Conservation (phyloP, 1,140 invertebrate species). For the Drosophila equinoxialis region DNA sequence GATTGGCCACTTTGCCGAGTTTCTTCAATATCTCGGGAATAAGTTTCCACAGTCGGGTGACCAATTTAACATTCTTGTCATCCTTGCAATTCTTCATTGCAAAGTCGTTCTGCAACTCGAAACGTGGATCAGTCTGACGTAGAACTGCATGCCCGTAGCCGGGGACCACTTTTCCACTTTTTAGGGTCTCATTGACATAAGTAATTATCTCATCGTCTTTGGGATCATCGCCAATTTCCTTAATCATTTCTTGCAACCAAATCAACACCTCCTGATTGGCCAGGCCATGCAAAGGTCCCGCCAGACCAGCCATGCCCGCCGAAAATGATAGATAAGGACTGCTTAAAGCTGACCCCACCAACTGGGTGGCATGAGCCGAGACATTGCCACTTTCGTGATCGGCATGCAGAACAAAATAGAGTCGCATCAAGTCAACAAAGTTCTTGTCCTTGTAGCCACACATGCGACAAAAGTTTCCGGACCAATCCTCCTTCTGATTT, state of each 20-base stretch:
- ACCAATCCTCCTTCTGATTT: constrained; percentile 95
- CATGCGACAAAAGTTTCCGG: constrained; percentile 94
- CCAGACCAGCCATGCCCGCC: constrained; percentile 95
- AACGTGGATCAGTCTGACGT: constrained; percentile 96
- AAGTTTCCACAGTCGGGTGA: constrained; percentile 95
- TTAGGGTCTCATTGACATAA: constrained; percentile 96
- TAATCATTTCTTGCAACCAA: constrained; percentile 90
- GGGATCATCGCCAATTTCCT: constrained; percentile 92
- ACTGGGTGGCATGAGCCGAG: constrained; percentile 94
- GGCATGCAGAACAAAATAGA: constrained; percentile 97
- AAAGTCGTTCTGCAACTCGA: constrained; percentile 95
- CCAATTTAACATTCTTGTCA: constrained; percentile 94
- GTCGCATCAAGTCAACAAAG: constrained; percentile 95
- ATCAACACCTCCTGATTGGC: constrained; percentile 96
- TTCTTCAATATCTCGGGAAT: constrained; percentile 95
- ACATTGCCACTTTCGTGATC: constrained; percentile 98
- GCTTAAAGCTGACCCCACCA: constrained; percentile 96
- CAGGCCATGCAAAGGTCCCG: constrained; percentile 96
- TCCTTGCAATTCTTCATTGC: constrained; percentile 96
- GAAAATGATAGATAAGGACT: constrained; percentile 97
- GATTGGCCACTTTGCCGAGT: constrained; percentile 97
- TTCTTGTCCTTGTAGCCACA: constrained; percentile 92
- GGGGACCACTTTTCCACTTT: constrained; percentile 92
- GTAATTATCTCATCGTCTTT: constrained; percentile 93
- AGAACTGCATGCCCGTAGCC: constrained; percentile 98